Base-by-base conservation (phyloP, 2,888 invertebrate genomes). In the Habroteleia sp. region DNA sequence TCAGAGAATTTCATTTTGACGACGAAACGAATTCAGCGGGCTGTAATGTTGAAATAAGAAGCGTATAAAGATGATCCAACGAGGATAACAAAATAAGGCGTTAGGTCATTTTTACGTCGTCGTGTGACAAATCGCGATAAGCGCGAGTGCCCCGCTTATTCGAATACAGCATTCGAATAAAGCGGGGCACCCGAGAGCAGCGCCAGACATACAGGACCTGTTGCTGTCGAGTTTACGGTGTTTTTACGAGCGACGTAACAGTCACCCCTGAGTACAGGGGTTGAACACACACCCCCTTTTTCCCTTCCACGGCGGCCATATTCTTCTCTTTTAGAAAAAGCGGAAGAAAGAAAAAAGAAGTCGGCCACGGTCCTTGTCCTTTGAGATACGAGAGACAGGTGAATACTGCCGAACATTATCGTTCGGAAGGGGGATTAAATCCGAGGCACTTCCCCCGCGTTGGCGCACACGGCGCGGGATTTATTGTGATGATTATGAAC, bases 201-300 rank as follows among this genome's bases (percentile, higher is more conserved):
- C 74, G 77, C 71, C 82, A 87, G 84, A 86, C 85, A 85, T 84
- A 84, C 85, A 84, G 83, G 87, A 88, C 88, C 87, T 88, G 88
- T 88, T 88, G 88, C 88, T 87, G 87, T 87, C 85, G 85, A 87
- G 87, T 88, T 88, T 88, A 88, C 88, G 88, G 86, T 87, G 87
- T 88, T 88, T 88, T 88, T 88, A 88, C 87, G 88, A 88, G 84
- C 85, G 82, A 84, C 85, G 85, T 87, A 86, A 86, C 87, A 87
- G 83, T 85, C 85, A 82, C 81, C 84, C 84, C 83, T 82, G 84
- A 84, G 81, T 73, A 84, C 82, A 81, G 83, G 84, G 84, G 81
- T 79, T 81, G 83, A 83, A 80, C 80, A 66, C 76, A 78, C 73
- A 60, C 66, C 52, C 41, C 52, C 44, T 16, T 20, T 29, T 20